Evolutionary conservation across 2,113 vertebrate genomes (phyloP), one percentile per base, ranked within the genome.

Genomic region (Dendropsophus ebraccatus): DNA sequence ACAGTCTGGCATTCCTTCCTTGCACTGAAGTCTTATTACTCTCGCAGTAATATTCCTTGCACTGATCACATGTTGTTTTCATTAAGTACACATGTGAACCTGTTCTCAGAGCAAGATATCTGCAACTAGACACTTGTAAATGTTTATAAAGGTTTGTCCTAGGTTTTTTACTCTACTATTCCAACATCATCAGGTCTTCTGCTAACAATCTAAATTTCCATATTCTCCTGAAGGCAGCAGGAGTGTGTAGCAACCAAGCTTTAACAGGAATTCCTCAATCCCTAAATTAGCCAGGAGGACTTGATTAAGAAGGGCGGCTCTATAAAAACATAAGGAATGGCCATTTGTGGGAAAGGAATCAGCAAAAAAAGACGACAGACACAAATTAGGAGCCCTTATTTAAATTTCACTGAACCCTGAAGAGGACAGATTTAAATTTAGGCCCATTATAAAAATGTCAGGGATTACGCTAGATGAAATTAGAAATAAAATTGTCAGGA

Each of bases 151-250:
- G 77, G 50, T 47, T 58, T 50, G 35, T 62, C 28, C 74, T 67
- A 37, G 52, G 32, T 47, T 76, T 49, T 56, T 47, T 13, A 0
- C 56, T 77, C 45, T 30, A 12, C 25, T 77, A 85, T 62, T 85
- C 23, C 83, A 85, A 85, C 77, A 78, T 85, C 83, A 69, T 62
- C 74, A 69, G 58, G 73, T 69, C 83, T 54, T 85, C 83, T 85
- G 83, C 58, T 85, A 85, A 78, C 83, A 85, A 78, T 85, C 83
- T 78, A 85, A 78, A 69, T 85, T 85, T 85, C 74, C 83, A 85
- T 78, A 85, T 85, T 85, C 74, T 67, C 35, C 73, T 78, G 60
- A 30, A 67, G 74, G 52, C 72, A 76, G 32, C 30, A 84, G n/a
- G 70, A 84, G 72, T 77, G 72, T 67, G 83, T 49, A 84, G 54